These are phyloP conservation scores for Egretta garzetta DNA, from an alignment of 2,113 vertebrate genomes.

Conservation along the genomic window DNA sequence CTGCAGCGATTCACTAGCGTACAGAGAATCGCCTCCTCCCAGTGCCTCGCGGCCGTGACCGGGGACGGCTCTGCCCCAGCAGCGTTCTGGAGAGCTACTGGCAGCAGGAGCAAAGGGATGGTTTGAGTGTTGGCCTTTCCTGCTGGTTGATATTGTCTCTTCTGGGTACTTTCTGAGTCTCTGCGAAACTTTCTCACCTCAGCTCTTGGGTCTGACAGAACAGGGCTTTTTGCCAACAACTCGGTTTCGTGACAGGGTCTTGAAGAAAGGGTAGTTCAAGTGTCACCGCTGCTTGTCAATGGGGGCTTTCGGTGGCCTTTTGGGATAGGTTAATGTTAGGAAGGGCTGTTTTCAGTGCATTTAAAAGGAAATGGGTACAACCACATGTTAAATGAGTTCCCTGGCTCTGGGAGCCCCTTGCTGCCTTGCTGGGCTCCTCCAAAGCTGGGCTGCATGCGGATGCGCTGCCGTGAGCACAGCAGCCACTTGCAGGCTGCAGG, in stretches of 20 bases:
- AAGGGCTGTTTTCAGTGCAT: background rate
- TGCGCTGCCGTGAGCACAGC: background rate
- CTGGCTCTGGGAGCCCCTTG: background rate
- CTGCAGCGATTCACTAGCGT: fast-evolving
- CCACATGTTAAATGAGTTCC: background rate
- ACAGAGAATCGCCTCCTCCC: background rate
- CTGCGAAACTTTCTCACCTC: background rate
- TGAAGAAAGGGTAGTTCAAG: background rate
- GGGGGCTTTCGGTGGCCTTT: background rate
- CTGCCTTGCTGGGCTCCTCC: background rate
- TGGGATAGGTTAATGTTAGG: background rate
- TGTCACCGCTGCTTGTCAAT: background rate
- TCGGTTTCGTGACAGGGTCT: fast-evolving
- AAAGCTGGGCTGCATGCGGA: fast-evolving
- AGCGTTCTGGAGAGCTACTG: background rate
- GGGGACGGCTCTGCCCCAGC: background rate
- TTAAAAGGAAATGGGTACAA: background rate
- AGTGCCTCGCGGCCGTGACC: fast-evolving
- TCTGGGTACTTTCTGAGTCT: background rate
- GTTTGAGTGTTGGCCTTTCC: background rate
- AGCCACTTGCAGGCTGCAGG: background rate
- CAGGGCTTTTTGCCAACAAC: background rate
- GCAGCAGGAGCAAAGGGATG: background rate
- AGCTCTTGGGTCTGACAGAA: background rate
- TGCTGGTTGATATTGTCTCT: background rate